phyloP scores from a whole-genome alignment of 2,888 invertebrate genomes.

The Drosophila merina region DNA sequence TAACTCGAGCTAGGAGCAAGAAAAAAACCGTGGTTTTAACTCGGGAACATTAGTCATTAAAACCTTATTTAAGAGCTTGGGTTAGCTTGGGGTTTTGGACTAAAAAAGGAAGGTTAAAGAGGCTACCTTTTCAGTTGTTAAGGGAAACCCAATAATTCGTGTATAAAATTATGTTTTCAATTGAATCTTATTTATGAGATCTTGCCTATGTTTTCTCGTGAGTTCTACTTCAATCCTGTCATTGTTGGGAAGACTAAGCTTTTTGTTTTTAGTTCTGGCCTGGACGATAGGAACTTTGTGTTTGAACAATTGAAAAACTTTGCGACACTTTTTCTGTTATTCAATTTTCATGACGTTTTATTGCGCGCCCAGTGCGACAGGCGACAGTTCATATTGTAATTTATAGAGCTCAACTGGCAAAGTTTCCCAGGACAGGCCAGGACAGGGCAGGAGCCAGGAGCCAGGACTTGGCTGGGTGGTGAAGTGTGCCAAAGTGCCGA shows the following conservation, averaged over 20 bases:
- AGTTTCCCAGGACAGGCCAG: slow-evolving; percentile 18
- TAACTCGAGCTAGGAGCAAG: not conserved
- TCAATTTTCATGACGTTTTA: slow-evolving; percentile 73
- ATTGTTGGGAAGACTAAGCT: slow-evolving; percentile 22
- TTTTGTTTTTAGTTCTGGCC: slow-evolving; percentile 11
- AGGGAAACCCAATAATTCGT: not conserved
- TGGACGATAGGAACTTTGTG: slow-evolving; percentile 48
- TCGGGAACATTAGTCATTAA: not conserved
- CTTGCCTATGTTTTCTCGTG: slow-evolving; percentile 2
- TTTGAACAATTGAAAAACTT: slow-evolving; percentile 76
- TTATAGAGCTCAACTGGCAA: slow-evolving; percentile 65
- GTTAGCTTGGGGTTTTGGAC: not conserved
- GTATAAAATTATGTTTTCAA: not conserved
- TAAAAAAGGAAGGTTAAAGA: not conserved
- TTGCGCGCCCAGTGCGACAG: slow-evolving; percentile 45
- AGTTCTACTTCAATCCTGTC: slow-evolving; percentile 25
- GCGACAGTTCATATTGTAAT: slow-evolving; percentile 70
- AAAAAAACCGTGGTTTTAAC: not conserved
- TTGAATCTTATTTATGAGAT: slow-evolving; percentile 3
- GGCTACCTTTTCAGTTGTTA: not conserved
- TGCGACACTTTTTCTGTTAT: slow-evolving; percentile 77
- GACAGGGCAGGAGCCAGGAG: not conserved
- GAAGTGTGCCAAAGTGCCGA: not conserved
- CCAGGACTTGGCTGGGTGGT: slow-evolving; percentile 38
- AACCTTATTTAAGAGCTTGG: not conserved